Evolutionary conservation across 2,797 vertebrate genomes (phyloP), one percentile per base, ranked within the genome.

Genomic region (Pseudomugil tenellus): DNA sequence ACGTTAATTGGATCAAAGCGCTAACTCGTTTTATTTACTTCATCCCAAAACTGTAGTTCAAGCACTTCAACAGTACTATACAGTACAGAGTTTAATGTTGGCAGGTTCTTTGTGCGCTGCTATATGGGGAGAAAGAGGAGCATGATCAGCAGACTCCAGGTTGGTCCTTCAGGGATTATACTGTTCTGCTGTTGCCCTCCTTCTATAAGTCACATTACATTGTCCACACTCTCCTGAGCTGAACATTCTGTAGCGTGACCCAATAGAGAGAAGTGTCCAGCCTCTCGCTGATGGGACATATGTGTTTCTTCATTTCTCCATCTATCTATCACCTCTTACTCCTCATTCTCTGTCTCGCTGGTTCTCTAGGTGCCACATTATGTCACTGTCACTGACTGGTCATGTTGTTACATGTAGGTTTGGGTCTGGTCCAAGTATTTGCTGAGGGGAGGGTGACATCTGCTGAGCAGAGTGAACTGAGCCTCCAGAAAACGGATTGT

Each of bases 371-470:
- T 84, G 83, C 67, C 86, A 80, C 74, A 83, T 84, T 84, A 79
- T 89, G 84, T 88, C 85, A 74, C 79, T 83, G 87, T 82, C 86
- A 81, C 72, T 66, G 85, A 77, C 77, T 67, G 86, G 80, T 83
- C 81, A 70, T 88, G 89, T 89, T 32, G 55, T 72, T 80, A 84
- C 88, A 88, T 76, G 84, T 80, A 79, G 77, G 73, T 68, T 67
- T 69, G 71, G 77, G 70, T 70, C 67, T 70, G 75, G 68, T 85
- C 82, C 77, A 69, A 76, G 76, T 72, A 67, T 84, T 77, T 82
- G 77, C 76, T 12, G 65, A 84, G 79, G 74, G 86, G 80, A 90
- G 85, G 82, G 82, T 82, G 90, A 90, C 87, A 91, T 91, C 90
- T 90, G 87, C 72, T 81, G 87, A 87, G 83, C 67, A 31, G 80